These are phyloP conservation scores for Drosophila ogumai DNA, from an alignment of 1,140 invertebrate species.

Conservation along the genomic window DNA sequence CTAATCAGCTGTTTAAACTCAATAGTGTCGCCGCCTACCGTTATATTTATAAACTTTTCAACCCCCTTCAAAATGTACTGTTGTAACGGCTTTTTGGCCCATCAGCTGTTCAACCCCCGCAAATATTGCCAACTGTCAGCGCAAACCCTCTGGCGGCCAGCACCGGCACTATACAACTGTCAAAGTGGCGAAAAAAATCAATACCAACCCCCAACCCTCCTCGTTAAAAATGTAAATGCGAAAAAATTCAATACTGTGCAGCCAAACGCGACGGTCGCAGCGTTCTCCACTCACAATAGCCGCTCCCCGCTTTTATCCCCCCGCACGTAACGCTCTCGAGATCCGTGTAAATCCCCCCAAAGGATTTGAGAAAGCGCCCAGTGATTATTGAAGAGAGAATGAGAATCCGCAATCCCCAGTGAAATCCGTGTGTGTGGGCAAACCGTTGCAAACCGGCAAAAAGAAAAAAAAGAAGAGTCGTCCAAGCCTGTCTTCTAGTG, in stretches of 20 bases:
- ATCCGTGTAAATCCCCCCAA: conserved; percentile 14
- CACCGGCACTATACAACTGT: conserved; percentile 30
- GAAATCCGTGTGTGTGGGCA: conserved; percentile 27
- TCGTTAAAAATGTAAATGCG: conserved; percentile 84
- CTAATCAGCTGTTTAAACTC: conserved; percentile 5
- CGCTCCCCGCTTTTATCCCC: conserved; percentile 38
- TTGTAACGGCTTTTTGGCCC: conserved; percentile 10
- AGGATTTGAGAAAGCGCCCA: conserved; percentile 13
- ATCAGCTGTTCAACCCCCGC: conserved; percentile 60
- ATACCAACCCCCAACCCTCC: conserved; percentile 79
- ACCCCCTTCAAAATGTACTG: conserved; percentile 19
- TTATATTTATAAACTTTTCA: background rate
- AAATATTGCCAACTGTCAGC: conserved; percentile 37
- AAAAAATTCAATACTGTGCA: conserved; percentile 84
- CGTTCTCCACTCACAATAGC: conserved; percentile 56
- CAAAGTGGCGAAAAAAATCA: conserved; percentile 76
- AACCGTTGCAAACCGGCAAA: conserved; percentile 39
- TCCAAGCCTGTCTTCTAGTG: conserved; percentile 6
- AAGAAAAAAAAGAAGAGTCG: background rate
- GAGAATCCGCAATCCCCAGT: conserved; percentile 17
- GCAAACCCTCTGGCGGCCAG: conserved; percentile 47
- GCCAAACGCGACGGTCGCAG: conserved; percentile 75
- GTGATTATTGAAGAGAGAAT: background rate
- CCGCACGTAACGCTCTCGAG: conserved; percentile 30
- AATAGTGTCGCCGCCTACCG: conserved; percentile 11